Evolutionary conservation across 1,140 invertebrate species (phyloP).

Genomic region (Streblospio benedicti): DNA sequence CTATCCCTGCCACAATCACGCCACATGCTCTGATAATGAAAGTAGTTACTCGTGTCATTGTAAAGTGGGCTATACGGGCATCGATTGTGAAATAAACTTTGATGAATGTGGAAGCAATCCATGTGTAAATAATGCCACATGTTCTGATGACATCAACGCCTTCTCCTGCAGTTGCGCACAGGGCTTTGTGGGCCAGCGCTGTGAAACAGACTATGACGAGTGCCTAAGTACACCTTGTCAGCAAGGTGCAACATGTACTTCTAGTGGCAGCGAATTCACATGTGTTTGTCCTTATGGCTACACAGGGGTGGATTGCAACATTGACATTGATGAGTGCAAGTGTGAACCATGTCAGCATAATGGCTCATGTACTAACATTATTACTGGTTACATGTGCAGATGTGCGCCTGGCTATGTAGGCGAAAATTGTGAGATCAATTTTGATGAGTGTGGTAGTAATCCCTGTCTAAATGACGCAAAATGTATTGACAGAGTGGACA

Average conservation of each 20-base stretch:
- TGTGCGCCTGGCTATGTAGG: conserved; percentile 18
- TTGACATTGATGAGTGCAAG: conserved; percentile 5
- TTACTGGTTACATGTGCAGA: too few relatives aligned
- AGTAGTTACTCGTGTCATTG: conserved; percentile 9
- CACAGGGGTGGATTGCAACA: neutral
- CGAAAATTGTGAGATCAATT: too few relatives aligned
- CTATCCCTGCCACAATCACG: neutral
- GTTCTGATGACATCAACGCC: conserved; percentile 11
- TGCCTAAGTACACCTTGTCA: conserved; percentile 58
- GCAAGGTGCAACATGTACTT: conserved; percentile 81
- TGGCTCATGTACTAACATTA: too few relatives aligned
- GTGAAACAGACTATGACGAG: neutral
- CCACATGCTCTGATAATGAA: conserved; percentile 48
- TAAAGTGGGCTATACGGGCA: conserved; percentile 8
- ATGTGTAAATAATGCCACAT: conserved; percentile 1
- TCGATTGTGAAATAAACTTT: conserved; percentile 47
- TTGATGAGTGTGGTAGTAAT: too few relatives aligned
- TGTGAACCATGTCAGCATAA: conserved; percentile 5
- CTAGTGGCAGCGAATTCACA: conserved; percentile 58
- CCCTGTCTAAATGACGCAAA: too few relatives aligned
- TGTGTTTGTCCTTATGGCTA: conserved; percentile 22
- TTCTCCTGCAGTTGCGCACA: conserved; percentile 3
- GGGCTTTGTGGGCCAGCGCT: conserved; percentile 55
- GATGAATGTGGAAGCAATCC: neutral
- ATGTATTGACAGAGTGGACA: too few relatives aligned